A percentile compares a stretch with the other conserved stretches of the same genome.
phyloP scores from a whole-genome alignment of 2,797 vertebrate genomes.

The Neostethus bicornis region DNA sequence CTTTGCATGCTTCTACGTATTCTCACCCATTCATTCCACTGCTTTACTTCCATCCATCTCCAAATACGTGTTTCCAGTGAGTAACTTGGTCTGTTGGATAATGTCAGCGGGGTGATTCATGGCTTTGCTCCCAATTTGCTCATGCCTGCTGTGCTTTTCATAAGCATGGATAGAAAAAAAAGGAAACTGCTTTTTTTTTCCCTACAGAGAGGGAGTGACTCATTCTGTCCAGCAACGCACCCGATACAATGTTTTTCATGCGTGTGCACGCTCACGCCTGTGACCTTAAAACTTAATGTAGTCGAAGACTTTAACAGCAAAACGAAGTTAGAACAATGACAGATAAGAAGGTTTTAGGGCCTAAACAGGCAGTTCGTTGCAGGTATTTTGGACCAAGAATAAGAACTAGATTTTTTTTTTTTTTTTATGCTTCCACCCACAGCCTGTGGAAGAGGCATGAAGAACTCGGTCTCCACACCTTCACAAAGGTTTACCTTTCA shows the following conservation, averaged over 20 bases:
- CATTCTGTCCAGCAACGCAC: conserved; percentile 48
- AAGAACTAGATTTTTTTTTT: no score
- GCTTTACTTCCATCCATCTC: conserved; percentile 47
- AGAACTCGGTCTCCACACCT: no score
- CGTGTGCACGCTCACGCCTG: conserved; percentile 6
- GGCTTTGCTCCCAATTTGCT: conserved; percentile 60
- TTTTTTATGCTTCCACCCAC: no score
- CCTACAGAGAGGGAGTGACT: conserved; percentile 50
- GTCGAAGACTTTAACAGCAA: no score
- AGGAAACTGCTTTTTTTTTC: conserved; percentile 50
- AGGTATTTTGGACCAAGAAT: no score
- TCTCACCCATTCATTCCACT: conserved; percentile 30
- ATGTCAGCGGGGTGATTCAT: conserved; percentile 71
- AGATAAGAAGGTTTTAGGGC: conserved; percentile 8
- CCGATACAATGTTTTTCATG: conserved; percentile 32
- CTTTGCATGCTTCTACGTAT: conserved; percentile 21
- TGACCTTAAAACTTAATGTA: conserved; percentile 35
- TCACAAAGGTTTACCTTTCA: no score
- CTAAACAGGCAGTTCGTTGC: no score
- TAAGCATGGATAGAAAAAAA: conserved; percentile 45
- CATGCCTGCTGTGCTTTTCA: conserved; percentile 67
- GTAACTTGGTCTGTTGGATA: conserved; percentile 46
- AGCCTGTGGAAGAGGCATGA: no score
- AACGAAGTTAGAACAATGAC: no score
- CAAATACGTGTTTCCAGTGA: conserved; percentile 45